Conservation (phyloP, 2,888 invertebrate genomes). For the Ophion obscuratus region DNA sequence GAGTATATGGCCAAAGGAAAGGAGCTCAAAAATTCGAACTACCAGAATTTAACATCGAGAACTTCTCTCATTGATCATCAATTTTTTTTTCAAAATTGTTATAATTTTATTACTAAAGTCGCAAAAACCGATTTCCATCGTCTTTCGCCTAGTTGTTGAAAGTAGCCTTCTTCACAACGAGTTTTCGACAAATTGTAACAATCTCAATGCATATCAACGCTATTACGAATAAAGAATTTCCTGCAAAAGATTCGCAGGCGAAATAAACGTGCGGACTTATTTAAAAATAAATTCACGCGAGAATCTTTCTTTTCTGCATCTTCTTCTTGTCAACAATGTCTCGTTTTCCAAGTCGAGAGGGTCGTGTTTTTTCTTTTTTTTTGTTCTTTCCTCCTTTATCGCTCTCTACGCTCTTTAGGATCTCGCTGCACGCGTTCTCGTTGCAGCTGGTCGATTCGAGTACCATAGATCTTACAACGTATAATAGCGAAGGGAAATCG, state of each 20-base stretch:
- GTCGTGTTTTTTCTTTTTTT: constrained; percentile 10
- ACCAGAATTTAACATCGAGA: no score
- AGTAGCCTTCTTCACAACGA: neutral
- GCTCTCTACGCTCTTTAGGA: constrained; percentile 10
- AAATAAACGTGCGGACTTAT: neutral
- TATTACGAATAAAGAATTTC: neutral
- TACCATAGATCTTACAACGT: constrained; percentile 8
- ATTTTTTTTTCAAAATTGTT: neutral
- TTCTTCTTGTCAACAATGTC: constrained; percentile 15
- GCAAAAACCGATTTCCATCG: neutral
- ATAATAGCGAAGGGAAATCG: constrained; percentile 19
- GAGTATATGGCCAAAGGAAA: no score
- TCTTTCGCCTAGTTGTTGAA: neutral
- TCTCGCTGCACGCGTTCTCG: constrained; percentile 19
- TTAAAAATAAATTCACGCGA: constrained; percentile 35
- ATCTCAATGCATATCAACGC: neutral
- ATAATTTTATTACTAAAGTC: neutral
- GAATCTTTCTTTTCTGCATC: neutral
- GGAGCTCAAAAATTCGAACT: no score
- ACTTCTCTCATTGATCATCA: neutral
- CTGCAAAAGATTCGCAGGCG: neutral
- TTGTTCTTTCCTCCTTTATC: neutral
- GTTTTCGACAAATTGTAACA: neutral
- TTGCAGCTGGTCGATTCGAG: constrained; percentile 40
- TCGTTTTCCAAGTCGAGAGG: constrained; percentile 36